Conservation (phyloP, 2,113 vertebrate genomes). For the Amazona vittata region DNA sequence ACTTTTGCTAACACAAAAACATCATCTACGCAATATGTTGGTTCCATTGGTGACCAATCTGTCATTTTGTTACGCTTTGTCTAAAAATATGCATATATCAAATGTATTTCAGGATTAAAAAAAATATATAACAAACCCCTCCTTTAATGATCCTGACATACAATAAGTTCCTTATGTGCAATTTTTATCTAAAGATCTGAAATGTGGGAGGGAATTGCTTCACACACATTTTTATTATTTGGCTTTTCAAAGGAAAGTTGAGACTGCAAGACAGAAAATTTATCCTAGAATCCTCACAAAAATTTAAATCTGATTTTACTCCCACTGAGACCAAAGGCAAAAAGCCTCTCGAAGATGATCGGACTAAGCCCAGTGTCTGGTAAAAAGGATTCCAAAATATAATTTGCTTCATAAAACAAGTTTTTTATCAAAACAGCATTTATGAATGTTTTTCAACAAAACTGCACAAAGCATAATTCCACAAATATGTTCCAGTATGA, state of each 20-base stretch:
- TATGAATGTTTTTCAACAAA: constrained; percentile 38
- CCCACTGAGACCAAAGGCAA: not conserved
- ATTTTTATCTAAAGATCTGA: not conserved
- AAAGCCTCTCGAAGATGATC: not conserved
- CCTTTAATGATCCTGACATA: not conserved
- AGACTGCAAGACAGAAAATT: not conserved
- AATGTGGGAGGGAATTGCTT: not conserved
- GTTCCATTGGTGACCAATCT: constrained; percentile 43
- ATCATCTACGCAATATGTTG: constrained; percentile 26
- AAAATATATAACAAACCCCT: constrained; percentile 33
- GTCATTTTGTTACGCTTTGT: not conserved
- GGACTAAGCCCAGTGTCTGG: not conserved
- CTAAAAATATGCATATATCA: constrained; percentile 17
- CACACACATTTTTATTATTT: not conserved
- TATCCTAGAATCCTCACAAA: not conserved
- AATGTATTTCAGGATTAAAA: constrained; percentile 68
- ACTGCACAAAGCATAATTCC: not conserved
- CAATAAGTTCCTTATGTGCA: not conserved
- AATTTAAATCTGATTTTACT: not conserved
- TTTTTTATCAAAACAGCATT: constrained; percentile 9
- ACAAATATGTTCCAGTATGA: constrained; percentile 30
- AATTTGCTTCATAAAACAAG: constrained; percentile 32
- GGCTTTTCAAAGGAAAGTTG: not conserved
- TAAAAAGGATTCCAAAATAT: constrained; percentile 13
- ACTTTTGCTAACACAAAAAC: constrained; percentile 42